Evolutionary conservation across 2,113 vertebrate genomes (phyloP).

Genomic region (Ancistrus triradiatus): DNA sequence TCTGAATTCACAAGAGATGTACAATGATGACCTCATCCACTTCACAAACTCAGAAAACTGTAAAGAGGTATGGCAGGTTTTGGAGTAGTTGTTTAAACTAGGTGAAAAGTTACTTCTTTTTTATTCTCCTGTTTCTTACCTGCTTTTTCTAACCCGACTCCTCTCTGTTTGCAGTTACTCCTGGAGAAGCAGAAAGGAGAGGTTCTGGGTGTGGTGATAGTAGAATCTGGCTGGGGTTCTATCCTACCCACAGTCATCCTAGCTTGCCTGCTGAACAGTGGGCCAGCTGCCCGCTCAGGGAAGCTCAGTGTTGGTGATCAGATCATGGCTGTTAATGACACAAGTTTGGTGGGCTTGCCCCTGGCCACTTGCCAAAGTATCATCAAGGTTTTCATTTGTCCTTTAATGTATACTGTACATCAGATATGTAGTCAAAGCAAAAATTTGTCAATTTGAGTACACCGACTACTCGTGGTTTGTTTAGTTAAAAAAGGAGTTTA

Average conservation of each 20-base stretch:
- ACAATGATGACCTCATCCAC: conserved; percentile 97
- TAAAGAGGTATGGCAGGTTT: conserved; percentile 78
- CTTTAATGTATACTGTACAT: background rate
- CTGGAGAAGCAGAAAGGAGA: conserved; percentile 96
- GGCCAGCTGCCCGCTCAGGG: conserved; percentile 90
- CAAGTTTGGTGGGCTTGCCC: conserved; percentile 93
- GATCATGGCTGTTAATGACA: conserved; percentile 98
- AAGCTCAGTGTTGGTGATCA: conserved; percentile 97
- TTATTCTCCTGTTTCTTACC: background rate
- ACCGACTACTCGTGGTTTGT: too few relatives aligned
- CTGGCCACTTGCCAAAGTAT: conserved; percentile 95
- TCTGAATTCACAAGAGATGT: conserved; percentile 98
- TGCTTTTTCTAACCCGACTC: background rate
- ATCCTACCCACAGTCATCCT: conserved; percentile 96
- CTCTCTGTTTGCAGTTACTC: conserved; percentile 70
- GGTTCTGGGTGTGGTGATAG: conserved; percentile 92
- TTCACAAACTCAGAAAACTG: conserved; percentile 99
- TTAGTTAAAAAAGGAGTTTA: too few relatives aligned
- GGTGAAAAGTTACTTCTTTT: background rate
- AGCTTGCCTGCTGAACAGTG: conserved; percentile 94
- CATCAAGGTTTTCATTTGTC: conserved; percentile 79
- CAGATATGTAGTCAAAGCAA: too few relatives aligned
- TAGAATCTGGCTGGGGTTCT: conserved; percentile 98
- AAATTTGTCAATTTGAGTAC: too few relatives aligned
- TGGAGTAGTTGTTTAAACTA: background rate